Evolutionary conservation across 2,797 vertebrate genomes (phyloP), one percentile per base, ranked within the genome.

Genomic region (Phoebastria nigripes): DNA sequence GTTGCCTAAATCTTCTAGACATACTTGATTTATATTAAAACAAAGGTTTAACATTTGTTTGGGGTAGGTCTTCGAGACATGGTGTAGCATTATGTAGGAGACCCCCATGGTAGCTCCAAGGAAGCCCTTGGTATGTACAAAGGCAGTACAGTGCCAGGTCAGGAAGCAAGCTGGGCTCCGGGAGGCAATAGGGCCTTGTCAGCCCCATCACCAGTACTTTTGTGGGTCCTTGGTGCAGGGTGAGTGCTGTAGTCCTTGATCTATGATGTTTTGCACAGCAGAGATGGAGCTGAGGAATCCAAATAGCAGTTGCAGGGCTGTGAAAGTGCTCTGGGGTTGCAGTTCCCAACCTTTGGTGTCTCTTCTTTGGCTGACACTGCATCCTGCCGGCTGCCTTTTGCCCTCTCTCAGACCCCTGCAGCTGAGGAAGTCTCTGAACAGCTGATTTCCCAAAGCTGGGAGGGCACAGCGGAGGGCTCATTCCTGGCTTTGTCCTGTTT

Each of bases 321-420:
- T 83, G 79, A 26, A 96, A 90, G 58, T 84, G 28, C 54, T 73
- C 55, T 59, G 59, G 73, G 25, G 6, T 81, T 93, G 28, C 8
- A 5, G 51, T 94, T 96, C 81, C 66, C 70, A 89, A 76, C 17
- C 11, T 51, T 93, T 51, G 62, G 39, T 84, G 80, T 84, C 88
- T 62, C 94, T 77, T 89, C 62, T 35, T 96, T 90, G 88, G 93
- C 94, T 95, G 88, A 94, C 83, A 25, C 62, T 66, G 62, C 86
- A 79, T 96, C 93, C 93, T 84, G 65, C 65, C 9, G 4, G n/a
- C 79, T 95, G 86, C 54, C 55, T 95, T 92, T 96, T 93, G 88
- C 92, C 92, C 93, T 95, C 81, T 96, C 96, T 94, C 93, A 94
- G 92, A 93, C 62, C 39, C 79, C 91, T 89, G 81, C 66, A 70